phyloP scores from a whole-genome alignment of 2,113 vertebrate genomes.

The Periophthalmodon schlosseri region DNA sequence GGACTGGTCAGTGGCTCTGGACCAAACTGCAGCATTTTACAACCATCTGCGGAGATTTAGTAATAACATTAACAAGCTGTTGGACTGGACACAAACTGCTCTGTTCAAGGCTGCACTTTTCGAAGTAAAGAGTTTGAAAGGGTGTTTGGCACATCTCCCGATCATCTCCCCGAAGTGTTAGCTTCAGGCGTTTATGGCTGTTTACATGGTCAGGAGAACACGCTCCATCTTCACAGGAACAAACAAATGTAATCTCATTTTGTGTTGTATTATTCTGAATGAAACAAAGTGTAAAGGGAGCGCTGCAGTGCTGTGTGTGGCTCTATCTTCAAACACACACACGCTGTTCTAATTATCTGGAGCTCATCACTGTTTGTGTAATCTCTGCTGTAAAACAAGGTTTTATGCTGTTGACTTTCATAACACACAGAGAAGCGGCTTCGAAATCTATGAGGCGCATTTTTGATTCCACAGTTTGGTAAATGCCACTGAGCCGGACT shows the following conservation, averaged over 20 bases:
- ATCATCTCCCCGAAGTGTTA: not conserved
- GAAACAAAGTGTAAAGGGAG: constrained; percentile 19
- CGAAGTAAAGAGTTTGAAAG: not conserved
- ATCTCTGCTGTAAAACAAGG: constrained; percentile 1
- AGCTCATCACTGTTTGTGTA: not conserved
- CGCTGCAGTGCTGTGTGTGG: constrained; percentile 13
- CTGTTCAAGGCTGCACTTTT: not conserved
- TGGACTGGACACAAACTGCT: not conserved
- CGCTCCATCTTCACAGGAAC: too few relatives aligned
- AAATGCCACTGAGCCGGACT: not conserved
- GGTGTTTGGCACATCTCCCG: not conserved
- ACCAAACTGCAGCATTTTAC: not conserved
- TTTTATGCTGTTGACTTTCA: not conserved
- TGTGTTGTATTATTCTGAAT: constrained; percentile 7
- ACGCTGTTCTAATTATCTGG: not conserved
- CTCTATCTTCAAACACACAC: not conserved
- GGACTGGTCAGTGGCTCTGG: not conserved
- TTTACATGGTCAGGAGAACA: not conserved
- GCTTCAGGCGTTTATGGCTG: not conserved
- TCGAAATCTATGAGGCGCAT: not conserved
- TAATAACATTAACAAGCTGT: not conserved
- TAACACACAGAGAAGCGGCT: not conserved
- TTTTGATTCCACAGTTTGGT: not conserved
- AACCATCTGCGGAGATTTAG: not conserved
- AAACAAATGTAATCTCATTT: not conserved